Evolutionary conservation across 2,113 vertebrate species (phyloP).

Genomic region (Rattus rattus): DNA sequence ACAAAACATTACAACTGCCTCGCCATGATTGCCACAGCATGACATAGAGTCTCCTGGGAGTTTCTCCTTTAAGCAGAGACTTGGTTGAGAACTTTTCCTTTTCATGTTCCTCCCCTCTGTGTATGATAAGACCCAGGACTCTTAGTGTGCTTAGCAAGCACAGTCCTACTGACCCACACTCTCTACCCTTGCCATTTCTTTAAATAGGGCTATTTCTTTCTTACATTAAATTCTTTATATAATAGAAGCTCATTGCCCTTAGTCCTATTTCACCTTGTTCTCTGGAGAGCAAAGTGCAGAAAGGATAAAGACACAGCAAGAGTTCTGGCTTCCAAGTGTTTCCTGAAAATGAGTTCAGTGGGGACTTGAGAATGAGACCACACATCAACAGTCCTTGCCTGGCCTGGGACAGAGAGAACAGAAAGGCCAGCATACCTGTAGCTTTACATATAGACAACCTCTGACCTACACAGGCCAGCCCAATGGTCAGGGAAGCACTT

Average conservation of each 20-base stretch:
- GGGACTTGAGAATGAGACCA: background rate
- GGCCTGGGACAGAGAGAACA: background rate
- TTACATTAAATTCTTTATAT: background rate
- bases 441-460: background rate
- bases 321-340: background rate
- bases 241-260: background rate
- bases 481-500: accelerated
- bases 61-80: background rate
- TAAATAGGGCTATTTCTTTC: background rate
- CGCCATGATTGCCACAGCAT: background rate
- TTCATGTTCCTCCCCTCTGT: background rate
- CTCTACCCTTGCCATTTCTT: background rate
- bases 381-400: background rate
- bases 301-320: background rate
- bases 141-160: background rate
- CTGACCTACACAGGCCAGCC: accelerated
- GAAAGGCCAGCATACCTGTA: background rate
- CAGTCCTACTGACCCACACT: background rate
- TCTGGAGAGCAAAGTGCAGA: background rate
- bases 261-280: background rate
- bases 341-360: background rate
- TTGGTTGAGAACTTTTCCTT: background rate
- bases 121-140: background rate
- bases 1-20: background rate
- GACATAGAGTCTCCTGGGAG: background rate